Base-by-base conservation (phyloP, 2,888 invertebrate species). In the Pterostichus niger region DNA sequence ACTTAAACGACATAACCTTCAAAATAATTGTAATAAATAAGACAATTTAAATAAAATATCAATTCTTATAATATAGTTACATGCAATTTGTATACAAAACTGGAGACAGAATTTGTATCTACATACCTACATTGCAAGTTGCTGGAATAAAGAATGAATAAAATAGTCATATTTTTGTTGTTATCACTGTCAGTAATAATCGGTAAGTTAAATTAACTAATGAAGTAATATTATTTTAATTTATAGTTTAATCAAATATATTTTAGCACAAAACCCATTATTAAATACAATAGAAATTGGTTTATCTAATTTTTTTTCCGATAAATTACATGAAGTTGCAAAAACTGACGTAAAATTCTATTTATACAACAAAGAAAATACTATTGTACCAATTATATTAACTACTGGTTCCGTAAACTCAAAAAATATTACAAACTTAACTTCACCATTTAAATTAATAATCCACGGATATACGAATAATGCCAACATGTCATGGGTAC, bases 381-480 rank as follows among this genome's bases (percentile, higher is more conserved):
- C 2, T 11, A 33, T 24, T 44, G 15, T 11, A 24, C 68, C 68
- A 44, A 44, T 40, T 4, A 44, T 10, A 44, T 13, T 75, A 7
- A 11, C 49, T 17, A 52, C 52, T 9, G 75, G 11, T 24, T 15
- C 33, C 3, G 33, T 10, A 40, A n/a, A n/a, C n/a, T 2, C 31
- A 1, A 9, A 13, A 71, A 44, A 71, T 6, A 24, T 35, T 2
- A 56, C 10, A 64, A 49, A 79, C 44, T 33, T 44, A 15, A 56
- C 6, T 11, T 11, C 46, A 40, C 82, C 84, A 9, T 71, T 83
- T 40, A 85, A 85, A 84, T 73, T 85, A 46, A 44, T 85, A n/a
- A 84, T 84, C 6, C 85, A 85, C 46, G 85, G 85, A 9, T 85
- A 83, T 64, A 82, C 56, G 1, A 33, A 78, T 24, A 79, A 82